phyloP scores from a whole-genome alignment of 2,888 invertebrate species.

The Cerceris rybyensis region DNA sequence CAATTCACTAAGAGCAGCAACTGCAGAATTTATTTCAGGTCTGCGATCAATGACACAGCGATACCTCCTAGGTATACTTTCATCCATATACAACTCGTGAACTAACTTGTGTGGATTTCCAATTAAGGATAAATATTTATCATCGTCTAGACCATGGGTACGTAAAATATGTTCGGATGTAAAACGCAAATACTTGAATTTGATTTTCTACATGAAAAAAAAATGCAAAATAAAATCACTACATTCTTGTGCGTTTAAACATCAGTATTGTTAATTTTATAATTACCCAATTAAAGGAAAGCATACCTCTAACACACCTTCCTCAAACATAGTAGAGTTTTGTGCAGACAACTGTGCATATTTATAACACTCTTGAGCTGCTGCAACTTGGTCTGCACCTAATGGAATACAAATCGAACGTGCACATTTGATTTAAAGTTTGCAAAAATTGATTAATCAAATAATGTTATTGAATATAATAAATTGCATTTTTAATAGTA shows the following conservation, averaged over 20 bases:
- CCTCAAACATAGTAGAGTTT: constrained; percentile 44
- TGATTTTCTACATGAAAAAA: constrained; percentile 78
- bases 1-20: constrained; percentile 80
- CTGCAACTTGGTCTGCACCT: constrained; percentile 83
- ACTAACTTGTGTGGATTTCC: constrained; percentile 81
- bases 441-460: neutral
- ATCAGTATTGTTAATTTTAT: neutral
- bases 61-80: constrained; percentile 81
- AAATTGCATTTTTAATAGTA: neutral
- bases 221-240: neutral
- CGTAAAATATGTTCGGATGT: constrained; percentile 82
- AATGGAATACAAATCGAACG: constrained; percentile 14
- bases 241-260: neutral
- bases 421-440: constrained; percentile 5
- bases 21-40: constrained; percentile 83
- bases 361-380: constrained; percentile 82
- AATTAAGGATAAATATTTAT: constrained; percentile 81
- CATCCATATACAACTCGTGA: constrained; percentile 82
- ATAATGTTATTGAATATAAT: too few relatives aligned
- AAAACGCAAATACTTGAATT: constrained; percentile 81
- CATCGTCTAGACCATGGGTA: constrained; percentile 79
- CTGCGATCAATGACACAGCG: constrained; percentile 72
- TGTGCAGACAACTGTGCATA: constrained; percentile 76
- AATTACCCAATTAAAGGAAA: constrained; percentile 1
- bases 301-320: constrained; percentile 57